phyloP scores from a whole-genome alignment of 1,140 invertebrate species.

The Penaeus japonicus region DNA sequence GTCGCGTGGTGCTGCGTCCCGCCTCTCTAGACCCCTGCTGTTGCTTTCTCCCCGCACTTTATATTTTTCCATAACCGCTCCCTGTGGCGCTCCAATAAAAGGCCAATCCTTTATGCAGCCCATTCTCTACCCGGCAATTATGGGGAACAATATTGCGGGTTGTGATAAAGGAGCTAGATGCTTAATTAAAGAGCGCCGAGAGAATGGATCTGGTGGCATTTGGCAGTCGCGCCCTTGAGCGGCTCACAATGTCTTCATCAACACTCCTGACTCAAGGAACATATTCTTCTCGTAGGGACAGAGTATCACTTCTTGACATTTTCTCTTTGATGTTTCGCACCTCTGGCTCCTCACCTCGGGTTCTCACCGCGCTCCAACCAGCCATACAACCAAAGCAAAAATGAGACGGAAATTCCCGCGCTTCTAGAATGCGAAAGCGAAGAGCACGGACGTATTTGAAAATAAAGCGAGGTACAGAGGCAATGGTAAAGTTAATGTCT shows the following conservation, averaged over 20 bases:
- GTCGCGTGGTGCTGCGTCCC: slow-evolving; percentile 35
- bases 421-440: no score
- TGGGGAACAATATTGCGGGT: background rate
- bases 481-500: slow-evolving; percentile 22
- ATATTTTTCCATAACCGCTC: slow-evolving; percentile 16
- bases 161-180: background rate
- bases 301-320: background rate
- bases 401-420: background rate
- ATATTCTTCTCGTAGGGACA: background rate
- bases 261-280: slow-evolving; percentile 28
- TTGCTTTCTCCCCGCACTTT: background rate
- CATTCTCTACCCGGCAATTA: slow-evolving; percentile 16
- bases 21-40: background rate
- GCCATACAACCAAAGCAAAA: no score
- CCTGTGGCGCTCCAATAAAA: background rate
- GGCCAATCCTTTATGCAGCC: slow-evolving; percentile 24
- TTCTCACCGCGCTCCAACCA: no score
- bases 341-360: no score
- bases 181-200: background rate
- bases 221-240: slow-evolving; percentile 15
- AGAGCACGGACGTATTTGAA: background rate
- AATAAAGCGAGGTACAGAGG: background rate
- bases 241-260: slow-evolving; percentile 51
- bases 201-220: background rate
- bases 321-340: no score